phyloP scores from a whole-genome alignment of 2,113 vertebrate species.

The Elaphurus davidianus region DNA sequence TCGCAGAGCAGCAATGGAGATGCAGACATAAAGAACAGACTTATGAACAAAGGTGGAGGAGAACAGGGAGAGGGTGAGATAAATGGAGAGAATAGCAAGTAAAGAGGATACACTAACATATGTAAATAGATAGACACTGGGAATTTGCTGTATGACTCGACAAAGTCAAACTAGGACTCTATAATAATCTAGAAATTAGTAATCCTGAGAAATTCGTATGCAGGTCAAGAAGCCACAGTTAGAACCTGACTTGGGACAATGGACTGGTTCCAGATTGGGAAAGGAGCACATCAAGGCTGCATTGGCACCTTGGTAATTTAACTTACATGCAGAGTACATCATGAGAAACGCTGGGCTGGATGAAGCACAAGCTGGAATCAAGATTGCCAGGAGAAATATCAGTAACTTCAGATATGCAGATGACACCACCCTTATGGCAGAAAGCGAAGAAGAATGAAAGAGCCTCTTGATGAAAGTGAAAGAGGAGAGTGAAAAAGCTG shows the following conservation, averaged over 20 bases:
- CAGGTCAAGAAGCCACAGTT: neutral
- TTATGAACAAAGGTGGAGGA: neutral
- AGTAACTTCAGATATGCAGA: neutral
- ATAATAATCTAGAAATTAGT: neutral
- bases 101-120: neutral
- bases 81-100: neutral
- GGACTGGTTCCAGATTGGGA: neutral
- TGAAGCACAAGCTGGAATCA: neutral
- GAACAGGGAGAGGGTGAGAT: neutral
- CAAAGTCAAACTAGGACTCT: neutral
- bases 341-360: neutral
- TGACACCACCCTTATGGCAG: neutral
- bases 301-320: neutral
- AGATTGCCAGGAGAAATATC: neutral
- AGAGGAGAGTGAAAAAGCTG: neutral
- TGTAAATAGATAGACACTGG: neutral
- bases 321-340: neutral
- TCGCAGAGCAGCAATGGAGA: neutral
- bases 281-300: neutral
- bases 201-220: neutral
- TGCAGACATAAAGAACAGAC: neutral
- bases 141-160: neutral
- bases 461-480: neutral
- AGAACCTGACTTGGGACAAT: neutral
- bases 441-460: neutral